phyloP scores from a whole-genome alignment of 2,113 vertebrate genomes.

The Fulica atra region DNA sequence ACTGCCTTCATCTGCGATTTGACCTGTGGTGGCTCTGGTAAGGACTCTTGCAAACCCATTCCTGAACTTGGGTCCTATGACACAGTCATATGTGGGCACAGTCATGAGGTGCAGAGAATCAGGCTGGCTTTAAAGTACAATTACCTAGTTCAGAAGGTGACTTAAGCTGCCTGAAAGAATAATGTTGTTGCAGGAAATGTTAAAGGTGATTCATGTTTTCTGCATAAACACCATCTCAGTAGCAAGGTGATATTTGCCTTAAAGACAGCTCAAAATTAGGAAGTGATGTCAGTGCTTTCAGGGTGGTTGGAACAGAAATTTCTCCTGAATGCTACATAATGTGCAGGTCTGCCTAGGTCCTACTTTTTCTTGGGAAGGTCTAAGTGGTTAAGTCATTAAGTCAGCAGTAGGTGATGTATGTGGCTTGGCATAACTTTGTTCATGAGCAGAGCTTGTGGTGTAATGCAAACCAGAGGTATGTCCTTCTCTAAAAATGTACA shows the following conservation, averaged over 20 bases:
- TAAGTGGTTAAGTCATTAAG: neutral
- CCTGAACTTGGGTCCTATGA: neutral
- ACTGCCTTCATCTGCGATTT: neutral
- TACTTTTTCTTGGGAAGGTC: neutral
- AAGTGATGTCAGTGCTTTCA: neutral
- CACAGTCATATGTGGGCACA: neutral
- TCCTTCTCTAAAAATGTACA: neutral
- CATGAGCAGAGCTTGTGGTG: neutral
- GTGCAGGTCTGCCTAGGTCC: neutral
- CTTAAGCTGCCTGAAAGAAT: neutral
- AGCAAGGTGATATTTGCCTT: neutral
- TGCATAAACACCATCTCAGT: neutral
- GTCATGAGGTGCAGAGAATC: neutral
- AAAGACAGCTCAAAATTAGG: neutral
- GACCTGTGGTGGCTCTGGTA: neutral
- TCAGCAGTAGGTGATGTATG: neutral
- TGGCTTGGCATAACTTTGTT: neutral
- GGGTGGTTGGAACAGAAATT: neutral
- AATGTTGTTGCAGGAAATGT: neutral
- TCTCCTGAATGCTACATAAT: neutral
- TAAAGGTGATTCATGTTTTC: neutral
- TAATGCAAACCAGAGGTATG: neutral
- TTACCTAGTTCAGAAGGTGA: neutral
- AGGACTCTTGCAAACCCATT: neutral
- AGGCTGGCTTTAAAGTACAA: neutral